These are phyloP conservation scores for Tachysurus vachellii DNA, from an alignment of 2,113 vertebrate genomes.

Conservation along the genomic window DNA sequence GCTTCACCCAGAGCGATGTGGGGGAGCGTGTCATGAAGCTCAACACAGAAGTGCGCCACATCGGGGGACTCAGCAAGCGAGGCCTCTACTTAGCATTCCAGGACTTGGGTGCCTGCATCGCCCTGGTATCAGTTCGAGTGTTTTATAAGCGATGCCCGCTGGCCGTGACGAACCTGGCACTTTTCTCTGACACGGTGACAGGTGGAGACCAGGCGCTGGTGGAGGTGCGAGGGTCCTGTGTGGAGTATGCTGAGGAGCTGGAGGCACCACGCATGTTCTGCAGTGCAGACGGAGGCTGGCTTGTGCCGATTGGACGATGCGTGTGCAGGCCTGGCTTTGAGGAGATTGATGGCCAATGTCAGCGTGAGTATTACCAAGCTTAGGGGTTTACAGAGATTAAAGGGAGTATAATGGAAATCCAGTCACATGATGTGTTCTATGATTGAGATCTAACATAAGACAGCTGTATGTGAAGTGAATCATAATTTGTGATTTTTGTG, in stretches of 20 bases:
- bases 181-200: conserved; percentile 96
- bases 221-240: conserved; percentile 90
- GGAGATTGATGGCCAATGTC: conserved; percentile 89
- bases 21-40: conserved; percentile 97
- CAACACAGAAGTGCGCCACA: conserved; percentile 96
- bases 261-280: conserved; percentile 98
- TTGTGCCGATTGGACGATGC: conserved; percentile 97
- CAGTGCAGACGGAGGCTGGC: conserved; percentile 96
- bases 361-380: conserved; percentile 75
- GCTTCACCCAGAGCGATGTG: conserved; percentile 90
- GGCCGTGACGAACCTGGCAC: conserved; percentile 93
- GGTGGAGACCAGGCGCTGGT: conserved; percentile 96
- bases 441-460: background rate
- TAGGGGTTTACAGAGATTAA: background rate
- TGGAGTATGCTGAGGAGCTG: conserved; percentile 91
- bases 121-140: conserved; percentile 92
- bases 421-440: background rate
- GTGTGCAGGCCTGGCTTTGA: conserved; percentile 94
- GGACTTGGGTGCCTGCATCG: conserved; percentile 97
- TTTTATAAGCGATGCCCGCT: conserved; percentile 98
- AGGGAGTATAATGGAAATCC: background rate
- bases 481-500: background rate
- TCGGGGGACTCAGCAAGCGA: conserved; percentile 87
- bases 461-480: background rate
- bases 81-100: conserved; percentile 98